Percentiles rank a stretch among this genome's conserved stretches.
Conservation (phyloP, 2,113 vertebrate species). For the Stigmatopora nigra region DNA sequence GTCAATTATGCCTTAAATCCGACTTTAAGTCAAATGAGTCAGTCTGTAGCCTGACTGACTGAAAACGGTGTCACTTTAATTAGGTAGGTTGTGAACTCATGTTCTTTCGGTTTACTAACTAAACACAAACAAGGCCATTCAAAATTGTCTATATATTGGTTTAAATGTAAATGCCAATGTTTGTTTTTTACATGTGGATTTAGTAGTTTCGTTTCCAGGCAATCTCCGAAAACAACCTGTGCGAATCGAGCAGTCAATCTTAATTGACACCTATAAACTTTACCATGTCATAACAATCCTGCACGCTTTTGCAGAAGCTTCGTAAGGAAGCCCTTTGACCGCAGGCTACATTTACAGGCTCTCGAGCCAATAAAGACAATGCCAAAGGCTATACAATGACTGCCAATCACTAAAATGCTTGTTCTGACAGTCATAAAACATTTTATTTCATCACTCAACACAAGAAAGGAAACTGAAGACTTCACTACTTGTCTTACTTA, state of each 20-base stretch:
- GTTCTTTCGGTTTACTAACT: too few species aligned
- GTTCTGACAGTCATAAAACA: constrained; percentile 32
- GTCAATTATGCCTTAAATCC: constrained; percentile 50
- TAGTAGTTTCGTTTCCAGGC: not conserved
- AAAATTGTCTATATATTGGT: too few species aligned
- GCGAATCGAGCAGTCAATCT: not conserved
- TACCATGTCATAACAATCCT: constrained; percentile 27
- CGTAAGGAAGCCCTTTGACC: constrained; percentile 37
- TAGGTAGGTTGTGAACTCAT: not conserved
- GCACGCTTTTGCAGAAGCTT: constrained; percentile 34
- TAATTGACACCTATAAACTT: not conserved
- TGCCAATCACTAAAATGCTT: constrained; percentile 39
- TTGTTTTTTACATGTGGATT: too few species aligned
- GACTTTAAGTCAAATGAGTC: constrained; percentile 37
- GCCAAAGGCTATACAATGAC: constrained; percentile 44
- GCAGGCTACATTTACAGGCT: constrained; percentile 49
- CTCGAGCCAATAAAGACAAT: constrained; percentile 43
- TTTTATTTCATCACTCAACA: constrained; percentile 18
- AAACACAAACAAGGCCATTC: too few species aligned
- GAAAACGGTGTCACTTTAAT: constrained; percentile 29
- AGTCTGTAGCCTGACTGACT: constrained; percentile 13
- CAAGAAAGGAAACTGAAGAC: not conserved
- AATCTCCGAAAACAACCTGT: not conserved
- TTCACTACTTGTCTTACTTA: not conserved
- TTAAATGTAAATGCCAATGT: too few species aligned